These are phyloP conservation scores for Sciurus vulgaris DNA, from an alignment of 2,797 vertebrate genomes.

Conservation along the genomic window DNA sequence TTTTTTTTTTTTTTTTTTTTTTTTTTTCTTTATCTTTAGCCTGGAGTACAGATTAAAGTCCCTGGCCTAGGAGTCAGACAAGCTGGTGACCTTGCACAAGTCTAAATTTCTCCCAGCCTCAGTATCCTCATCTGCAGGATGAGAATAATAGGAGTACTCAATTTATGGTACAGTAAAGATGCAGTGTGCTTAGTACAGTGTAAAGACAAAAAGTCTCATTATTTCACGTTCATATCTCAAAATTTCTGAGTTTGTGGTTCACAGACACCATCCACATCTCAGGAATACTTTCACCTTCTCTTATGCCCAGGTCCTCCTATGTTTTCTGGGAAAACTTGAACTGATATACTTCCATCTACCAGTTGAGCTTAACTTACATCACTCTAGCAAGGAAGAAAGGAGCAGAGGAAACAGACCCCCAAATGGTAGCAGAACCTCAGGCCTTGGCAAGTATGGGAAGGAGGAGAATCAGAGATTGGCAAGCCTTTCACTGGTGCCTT, in stretches of 20 bases:
- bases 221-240: background rate
- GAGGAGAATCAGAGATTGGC: background rate
- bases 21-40: slow-evolving; percentile 14
- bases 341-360: background rate
- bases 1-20: background rate
- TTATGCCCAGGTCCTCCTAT: background rate
- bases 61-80: background rate
- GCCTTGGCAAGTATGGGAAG: background rate
- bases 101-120: slow-evolving; percentile 15
- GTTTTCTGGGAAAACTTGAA: slow-evolving; percentile 18
- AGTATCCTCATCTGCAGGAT: slow-evolving; percentile 14
- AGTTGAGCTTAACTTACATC: background rate
- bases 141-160: background rate
- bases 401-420: background rate
- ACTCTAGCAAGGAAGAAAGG: slow-evolving; percentile 21
- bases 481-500: background rate
- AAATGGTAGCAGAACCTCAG: background rate
- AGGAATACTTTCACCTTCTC: slow-evolving; percentile 41
- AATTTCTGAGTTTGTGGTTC: background rate
- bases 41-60: slow-evolving; percentile 21
- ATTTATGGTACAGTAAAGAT: background rate
- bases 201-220: background rate
- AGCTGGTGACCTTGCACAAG: slow-evolving; percentile 12
- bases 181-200: background rate
- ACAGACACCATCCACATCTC: background rate